These are phyloP conservation scores for Tetranychus piercei DNA, from an alignment of 2,888 invertebrate species.

Conservation along the genomic window DNA sequence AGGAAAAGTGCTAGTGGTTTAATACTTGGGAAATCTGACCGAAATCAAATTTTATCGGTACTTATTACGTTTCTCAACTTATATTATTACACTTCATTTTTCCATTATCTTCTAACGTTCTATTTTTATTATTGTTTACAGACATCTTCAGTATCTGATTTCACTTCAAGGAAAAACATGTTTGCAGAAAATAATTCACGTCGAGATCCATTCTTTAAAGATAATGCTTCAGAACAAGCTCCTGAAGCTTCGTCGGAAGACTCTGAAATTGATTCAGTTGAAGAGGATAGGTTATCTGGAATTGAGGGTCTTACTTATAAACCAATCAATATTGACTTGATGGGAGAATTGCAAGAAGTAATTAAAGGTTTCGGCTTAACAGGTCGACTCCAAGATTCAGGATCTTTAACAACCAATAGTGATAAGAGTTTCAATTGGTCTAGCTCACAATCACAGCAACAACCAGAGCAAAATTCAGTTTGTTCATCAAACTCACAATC, in stretches of 20 bases:
- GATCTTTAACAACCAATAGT: not conserved
- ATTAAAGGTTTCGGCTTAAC: slow-evolving; percentile 17
- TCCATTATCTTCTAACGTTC: not conserved
- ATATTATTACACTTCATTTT: not conserved
- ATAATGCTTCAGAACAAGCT: slow-evolving; percentile 9
- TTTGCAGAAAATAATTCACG: not conserved
- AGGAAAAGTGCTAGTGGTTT: slow-evolving; percentile 10
- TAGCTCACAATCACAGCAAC: not conserved
- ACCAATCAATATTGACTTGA: slow-evolving; percentile 24
- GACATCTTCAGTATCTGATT: not conserved
- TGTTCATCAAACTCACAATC: not conserved
- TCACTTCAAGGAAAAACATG: not conserved
- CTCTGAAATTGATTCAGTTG: slow-evolving; percentile 17
- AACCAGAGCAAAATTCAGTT: not conserved
- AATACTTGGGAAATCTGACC: not conserved
- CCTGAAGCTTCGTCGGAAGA: slow-evolving; percentile 20
- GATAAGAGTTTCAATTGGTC: not conserved
- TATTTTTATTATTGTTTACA: not conserved
- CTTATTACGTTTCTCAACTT: no score
- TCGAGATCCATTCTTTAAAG: not conserved
- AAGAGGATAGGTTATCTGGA: not conserved
- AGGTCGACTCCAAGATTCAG: slow-evolving; percentile 14
- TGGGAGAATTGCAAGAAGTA: slow-evolving; percentile 24
- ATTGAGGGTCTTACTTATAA: slow-evolving; percentile 15
- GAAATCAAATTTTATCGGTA: not conserved